Conservation (phyloP, 64 coral and sea anemone genomes). For the Astreopora myriophthalma region DNA sequence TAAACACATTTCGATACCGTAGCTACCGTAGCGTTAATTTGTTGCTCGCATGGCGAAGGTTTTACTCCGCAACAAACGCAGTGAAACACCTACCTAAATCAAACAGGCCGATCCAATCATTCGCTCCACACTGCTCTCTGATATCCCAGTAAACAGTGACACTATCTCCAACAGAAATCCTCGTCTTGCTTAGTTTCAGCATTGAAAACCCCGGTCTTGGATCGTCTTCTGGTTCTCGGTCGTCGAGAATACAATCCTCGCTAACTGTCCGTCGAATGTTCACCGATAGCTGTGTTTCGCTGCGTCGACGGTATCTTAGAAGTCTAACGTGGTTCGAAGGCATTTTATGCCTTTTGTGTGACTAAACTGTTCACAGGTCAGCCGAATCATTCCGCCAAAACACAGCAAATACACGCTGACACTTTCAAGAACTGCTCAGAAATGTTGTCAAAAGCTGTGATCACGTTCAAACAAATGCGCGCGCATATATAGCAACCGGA, state of each 20-base stretch:
- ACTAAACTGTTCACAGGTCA: constrained; percentile 10
- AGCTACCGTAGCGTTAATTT: not conserved
- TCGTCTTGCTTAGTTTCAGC: constrained; percentile 92
- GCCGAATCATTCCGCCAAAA: constrained; percentile 44
- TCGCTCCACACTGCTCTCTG: constrained; percentile 75
- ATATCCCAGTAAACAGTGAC: constrained; percentile 98
- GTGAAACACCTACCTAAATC: constrained; percentile 80
- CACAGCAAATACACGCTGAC: constrained; percentile 14
- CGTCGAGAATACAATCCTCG: constrained; percentile 61
- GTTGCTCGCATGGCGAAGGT: too few species aligned
- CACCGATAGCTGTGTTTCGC: constrained; percentile 25
- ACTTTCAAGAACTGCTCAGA: constrained; percentile 26
- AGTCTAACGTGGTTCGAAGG: constrained; percentile 82
- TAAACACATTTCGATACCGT: constrained; percentile 16
- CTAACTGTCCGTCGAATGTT: constrained; percentile 63
- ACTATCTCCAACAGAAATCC: constrained; percentile 97
- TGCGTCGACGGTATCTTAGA: constrained; percentile 70
- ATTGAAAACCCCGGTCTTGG: constrained; percentile 69
- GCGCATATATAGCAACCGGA: constrained; percentile 27
- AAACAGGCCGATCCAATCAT: constrained; percentile 98
- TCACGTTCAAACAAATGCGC: constrained; percentile 51
- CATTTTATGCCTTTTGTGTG: constrained; percentile 59
- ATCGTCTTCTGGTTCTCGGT: not conserved
- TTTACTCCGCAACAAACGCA: not conserved
- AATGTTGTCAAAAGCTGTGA: constrained; percentile 71